These are phyloP conservation scores for Ennomos fuscantarius DNA, from an alignment of 2,888 invertebrate genomes.

Conservation along the genomic window DNA sequence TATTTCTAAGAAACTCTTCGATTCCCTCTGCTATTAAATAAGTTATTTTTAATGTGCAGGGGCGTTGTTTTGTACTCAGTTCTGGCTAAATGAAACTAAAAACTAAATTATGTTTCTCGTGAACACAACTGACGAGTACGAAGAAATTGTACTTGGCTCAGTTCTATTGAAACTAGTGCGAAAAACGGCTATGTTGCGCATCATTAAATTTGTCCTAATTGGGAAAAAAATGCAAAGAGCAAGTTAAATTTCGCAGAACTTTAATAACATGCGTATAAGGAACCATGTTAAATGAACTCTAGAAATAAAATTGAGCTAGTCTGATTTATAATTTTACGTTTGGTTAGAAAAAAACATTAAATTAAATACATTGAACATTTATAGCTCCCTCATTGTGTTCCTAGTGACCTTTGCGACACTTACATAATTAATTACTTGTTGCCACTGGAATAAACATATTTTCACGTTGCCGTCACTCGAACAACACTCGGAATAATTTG, in stretches of 20 bases:
- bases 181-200: conserved; percentile 33
- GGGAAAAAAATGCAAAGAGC: conserved; percentile 20
- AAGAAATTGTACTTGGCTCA: conserved; percentile 43
- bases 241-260: conserved; percentile 18
- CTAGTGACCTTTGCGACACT: conserved; percentile 69
- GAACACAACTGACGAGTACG: conserved; percentile 45
- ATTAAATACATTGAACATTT: conserved; percentile 17
- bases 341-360: conserved; percentile 6
- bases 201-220: conserved; percentile 31
- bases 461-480: conserved; percentile 28
- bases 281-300: background rate
- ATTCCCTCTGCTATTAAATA: conserved; percentile 52
- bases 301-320: conserved; percentile 2
- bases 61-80: conserved; percentile 45
- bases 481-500: conserved; percentile 26
- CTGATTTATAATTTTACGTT: background rate
- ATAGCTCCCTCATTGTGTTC: conserved; percentile 60
- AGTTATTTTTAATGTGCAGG: conserved; percentile 52
- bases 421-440: conserved; percentile 65
- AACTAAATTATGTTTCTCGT: conserved; percentile 45
- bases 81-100: conserved; percentile 48
- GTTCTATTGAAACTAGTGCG: conserved; percentile 36
- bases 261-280: conserved; percentile 5
- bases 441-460: conserved; percentile 21
- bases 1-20: conserved; percentile 69